Evolutionary conservation across 2,797 vertebrate genomes (phyloP).

Genomic region (Lophius americanus): DNA sequence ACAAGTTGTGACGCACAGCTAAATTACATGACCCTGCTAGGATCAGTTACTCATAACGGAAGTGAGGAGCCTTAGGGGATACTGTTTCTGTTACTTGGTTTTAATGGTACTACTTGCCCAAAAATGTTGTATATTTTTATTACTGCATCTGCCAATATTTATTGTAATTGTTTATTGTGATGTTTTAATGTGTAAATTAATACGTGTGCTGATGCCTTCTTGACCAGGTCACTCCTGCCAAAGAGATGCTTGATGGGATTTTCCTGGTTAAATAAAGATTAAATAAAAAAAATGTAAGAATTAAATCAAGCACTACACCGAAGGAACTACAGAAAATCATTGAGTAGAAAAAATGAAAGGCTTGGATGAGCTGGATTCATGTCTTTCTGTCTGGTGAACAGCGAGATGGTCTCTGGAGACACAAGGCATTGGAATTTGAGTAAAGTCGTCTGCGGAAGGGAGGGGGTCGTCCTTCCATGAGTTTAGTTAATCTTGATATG

Average conservation of each 20-base stretch:
- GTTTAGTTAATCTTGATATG: slow-evolving; percentile 50
- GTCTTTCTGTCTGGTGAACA: neutral
- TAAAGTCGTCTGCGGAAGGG: slow-evolving; percentile 66
- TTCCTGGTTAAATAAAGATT: too few relatives aligned
- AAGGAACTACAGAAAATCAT: slow-evolving; percentile 11
- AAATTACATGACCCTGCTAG: neutral
- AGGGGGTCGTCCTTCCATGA: slow-evolving; percentile 65
- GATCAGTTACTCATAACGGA: neutral
- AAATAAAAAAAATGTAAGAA: too few relatives aligned
- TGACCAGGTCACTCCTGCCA: too few relatives aligned
- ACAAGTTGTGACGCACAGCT: neutral
- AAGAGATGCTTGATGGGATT: too few relatives aligned
- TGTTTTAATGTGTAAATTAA: too few relatives aligned
- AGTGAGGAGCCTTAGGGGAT: neutral
- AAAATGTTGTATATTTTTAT: too few relatives aligned
- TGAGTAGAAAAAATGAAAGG: neutral
- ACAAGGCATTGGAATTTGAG: slow-evolving; percentile 52
- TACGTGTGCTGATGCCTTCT: too few relatives aligned
- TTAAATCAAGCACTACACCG: neutral
- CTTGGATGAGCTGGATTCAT: neutral
- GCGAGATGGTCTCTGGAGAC: slow-evolving; percentile 30
- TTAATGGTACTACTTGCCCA: too few relatives aligned
- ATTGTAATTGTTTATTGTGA: too few relatives aligned
- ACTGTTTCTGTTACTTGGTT: too few relatives aligned
- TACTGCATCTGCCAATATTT: too few relatives aligned